Evolutionary conservation across 2,113 vertebrate genomes (phyloP), one percentile per base, ranked within the genome.

Genomic region (Eretmochelys imbricata): DNA sequence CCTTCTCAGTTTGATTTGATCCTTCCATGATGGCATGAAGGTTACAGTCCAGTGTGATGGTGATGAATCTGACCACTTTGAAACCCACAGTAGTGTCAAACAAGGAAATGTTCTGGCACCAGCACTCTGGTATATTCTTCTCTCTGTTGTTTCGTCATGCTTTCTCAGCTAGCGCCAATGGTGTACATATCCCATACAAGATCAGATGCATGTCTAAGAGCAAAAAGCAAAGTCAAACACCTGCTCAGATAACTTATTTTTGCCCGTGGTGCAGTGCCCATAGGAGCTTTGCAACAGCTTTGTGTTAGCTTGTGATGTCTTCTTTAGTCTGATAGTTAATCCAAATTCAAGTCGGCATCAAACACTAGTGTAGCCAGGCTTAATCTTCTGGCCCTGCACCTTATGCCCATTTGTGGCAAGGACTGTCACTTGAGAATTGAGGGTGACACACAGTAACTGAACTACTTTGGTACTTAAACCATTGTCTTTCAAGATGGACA

Each of bases 11-110:
- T 14, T 65, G 12, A 17, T 65, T 16, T 7, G 14, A 65, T 65
- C 31, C 31, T 65, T 35, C 6, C 62, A 65, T 65, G 31, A 65
- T 16, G 14, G 31, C 31, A 65, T 65, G 62, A 65, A 65, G 29
- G 31, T 14, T 35, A 17, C 31, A 65, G 62, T 65, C 31, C 16
- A n/a, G 62, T 35, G 62, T 65, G 62, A 55, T 57, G 46, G 59
- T 29, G 42, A 29, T 84, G 0, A 0, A 4, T 51, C 80, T 55
- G 53, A 54, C 27, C 42, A 25, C 14, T 65, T 65, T 65, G 31
- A 65, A 65, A 65, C 62, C 62, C 62, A 35, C 31, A 65, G 62
- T 35, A 6, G 62, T 17, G 31, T 35, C 62, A 65, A 35, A 31
- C 31, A 65, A 65, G 31, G 62, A 65, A 65, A 35, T 65, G 16